phyloP scores from a whole-genome alignment of 2,888 invertebrate genomes.

The Caradrina kadenii region DNA sequence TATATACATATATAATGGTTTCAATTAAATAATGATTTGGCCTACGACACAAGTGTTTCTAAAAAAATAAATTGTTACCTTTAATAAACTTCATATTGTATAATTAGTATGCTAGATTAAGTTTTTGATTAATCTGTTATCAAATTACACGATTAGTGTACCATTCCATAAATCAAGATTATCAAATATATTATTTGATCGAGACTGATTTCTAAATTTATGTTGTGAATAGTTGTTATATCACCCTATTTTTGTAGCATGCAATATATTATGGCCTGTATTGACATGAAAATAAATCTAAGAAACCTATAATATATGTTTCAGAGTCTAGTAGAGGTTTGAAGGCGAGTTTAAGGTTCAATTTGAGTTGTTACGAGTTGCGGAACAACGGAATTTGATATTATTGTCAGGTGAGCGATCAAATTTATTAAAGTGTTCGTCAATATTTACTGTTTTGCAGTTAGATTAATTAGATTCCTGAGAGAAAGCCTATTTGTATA shows the following conservation, averaged over 20 bases:
- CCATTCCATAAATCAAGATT: slow-evolving; percentile 57
- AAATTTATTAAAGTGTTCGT: not conserved
- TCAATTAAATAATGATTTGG: slow-evolving; percentile 34
- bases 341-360: not conserved
- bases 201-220: slow-evolving; percentile 63
- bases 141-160: slow-evolving; percentile 44
- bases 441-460: not conserved
- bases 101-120: slow-evolving; percentile 49
- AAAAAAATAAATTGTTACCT: slow-evolving; percentile 40
- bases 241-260: slow-evolving; percentile 50
- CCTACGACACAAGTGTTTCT: slow-evolving; percentile 45
- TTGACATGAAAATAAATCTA: slow-evolving; percentile 1
- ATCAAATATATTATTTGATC: slow-evolving; percentile 50
- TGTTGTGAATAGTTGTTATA: slow-evolving; percentile 39
- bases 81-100: slow-evolving; percentile 23
- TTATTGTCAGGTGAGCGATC: slow-evolving; percentile 1
- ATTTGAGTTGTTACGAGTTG: not conserved
- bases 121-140: slow-evolving; percentile 24
- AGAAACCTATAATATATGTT: slow-evolving; percentile 8
- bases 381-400: not conserved
- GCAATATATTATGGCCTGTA: slow-evolving; percentile 30
- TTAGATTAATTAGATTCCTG: not conserved
- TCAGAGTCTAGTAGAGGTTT: not conserved
- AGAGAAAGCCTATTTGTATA: slow-evolving; percentile 3
- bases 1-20: slow-evolving; percentile 17